phyloP scores from a whole-genome alignment of 2,888 invertebrate species.

The Mallateleia sp. region DNA sequence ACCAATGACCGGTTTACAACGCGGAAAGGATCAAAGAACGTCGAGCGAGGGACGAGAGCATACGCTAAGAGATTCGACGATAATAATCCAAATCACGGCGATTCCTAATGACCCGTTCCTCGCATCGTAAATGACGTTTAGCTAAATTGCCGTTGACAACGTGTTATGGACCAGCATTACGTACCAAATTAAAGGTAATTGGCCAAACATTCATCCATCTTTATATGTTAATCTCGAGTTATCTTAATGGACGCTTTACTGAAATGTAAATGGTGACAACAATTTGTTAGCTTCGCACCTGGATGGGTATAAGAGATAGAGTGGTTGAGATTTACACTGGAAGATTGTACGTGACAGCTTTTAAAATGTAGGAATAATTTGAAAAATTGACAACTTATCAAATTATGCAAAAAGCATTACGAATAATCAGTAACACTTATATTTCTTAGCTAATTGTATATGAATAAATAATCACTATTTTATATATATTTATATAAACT shows the following conservation, averaged over 20 bases:
- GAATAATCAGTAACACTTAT: too few species aligned
- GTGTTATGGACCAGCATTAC: not conserved
- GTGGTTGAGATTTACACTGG: not conserved
- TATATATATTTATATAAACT: too few species aligned
- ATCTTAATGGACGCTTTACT: conserved; percentile 26
- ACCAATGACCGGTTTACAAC: conserved; percentile 51
- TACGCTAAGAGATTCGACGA: conserved; percentile 32
- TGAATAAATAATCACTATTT: too few species aligned
- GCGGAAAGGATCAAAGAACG: conserved; percentile 65
- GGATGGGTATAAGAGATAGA: not conserved
- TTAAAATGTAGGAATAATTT: not conserved
- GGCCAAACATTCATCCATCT: conserved; percentile 6
- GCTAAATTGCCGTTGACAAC: conserved; percentile 44
- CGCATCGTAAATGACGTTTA: conserved; percentile 26
- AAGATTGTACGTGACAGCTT: not conserved
- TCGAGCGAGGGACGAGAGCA: conserved; percentile 13
- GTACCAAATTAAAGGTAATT: conserved; percentile 3
- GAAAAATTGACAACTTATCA: too few species aligned
- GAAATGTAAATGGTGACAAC: conserved; percentile 14
- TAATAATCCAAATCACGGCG: conserved; percentile 51
- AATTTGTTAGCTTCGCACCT: conserved; percentile 16
- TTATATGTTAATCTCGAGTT: conserved; percentile 24
- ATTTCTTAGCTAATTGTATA: too few species aligned
- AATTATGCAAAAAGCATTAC: too few species aligned
- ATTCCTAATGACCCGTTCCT: conserved; percentile 34